Conservation (phyloP, 2,888 invertebrate species). For the Athripsodes cinereus region DNA sequence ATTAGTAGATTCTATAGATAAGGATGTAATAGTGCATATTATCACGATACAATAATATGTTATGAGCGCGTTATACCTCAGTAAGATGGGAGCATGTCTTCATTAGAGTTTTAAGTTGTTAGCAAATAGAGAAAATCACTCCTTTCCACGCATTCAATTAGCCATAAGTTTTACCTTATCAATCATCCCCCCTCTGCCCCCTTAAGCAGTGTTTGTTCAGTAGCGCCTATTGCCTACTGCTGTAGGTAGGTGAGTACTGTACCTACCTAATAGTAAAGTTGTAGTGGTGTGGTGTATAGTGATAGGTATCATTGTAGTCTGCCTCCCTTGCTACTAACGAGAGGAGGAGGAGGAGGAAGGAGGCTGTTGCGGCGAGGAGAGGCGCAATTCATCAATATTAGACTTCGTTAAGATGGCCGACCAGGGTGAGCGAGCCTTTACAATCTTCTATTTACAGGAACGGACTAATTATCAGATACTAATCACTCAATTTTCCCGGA, state of each 20-base stretch:
- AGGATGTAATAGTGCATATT: too few relatives aligned
- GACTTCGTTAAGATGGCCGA: constrained; percentile 27
- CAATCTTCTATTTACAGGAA: constrained; percentile 7
- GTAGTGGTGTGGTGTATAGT: neutral
- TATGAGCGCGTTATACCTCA: neutral
- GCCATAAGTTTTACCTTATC: constrained; percentile 27
- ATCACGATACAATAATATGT: too few relatives aligned
- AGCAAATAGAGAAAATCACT: constrained; percentile 15
- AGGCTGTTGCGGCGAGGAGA: neutral
- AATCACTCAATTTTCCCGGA: too few relatives aligned
- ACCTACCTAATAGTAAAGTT: neutral
- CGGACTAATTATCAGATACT: too few relatives aligned
- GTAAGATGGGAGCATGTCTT: neutral
- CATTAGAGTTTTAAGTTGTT: neutral
- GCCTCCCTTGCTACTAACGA: neutral
- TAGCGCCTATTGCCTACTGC: constrained; percentile 10
- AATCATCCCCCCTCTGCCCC: constrained; percentile 23
- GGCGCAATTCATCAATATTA: constrained; percentile 28
- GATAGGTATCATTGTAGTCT: too few relatives aligned
- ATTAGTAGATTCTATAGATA: too few relatives aligned
- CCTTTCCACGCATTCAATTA: constrained; percentile 25
- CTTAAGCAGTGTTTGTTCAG: constrained; percentile 13
- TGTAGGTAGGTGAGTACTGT: too few relatives aligned
- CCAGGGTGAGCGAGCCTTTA: constrained; percentile 17
- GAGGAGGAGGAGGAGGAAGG: neutral